Conservation (phyloP, 2,113 vertebrate genomes). For the Nycticorax nycticorax region DNA sequence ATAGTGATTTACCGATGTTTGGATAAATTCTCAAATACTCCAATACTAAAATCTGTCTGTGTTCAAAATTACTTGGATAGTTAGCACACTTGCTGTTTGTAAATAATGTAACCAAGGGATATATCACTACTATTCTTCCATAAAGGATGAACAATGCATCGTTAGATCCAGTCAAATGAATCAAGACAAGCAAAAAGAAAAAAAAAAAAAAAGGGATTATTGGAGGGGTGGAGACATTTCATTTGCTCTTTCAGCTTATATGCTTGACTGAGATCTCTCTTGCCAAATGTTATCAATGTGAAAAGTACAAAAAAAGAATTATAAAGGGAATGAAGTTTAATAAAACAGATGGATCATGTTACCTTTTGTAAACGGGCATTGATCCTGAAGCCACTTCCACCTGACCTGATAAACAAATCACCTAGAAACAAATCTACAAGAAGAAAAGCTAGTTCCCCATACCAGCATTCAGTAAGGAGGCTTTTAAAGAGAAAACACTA, state of each 20-base stretch:
- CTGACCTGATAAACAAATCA: slow-evolving; percentile 61
- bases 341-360: neutral
- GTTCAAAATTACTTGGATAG: neutral
- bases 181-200: neutral
- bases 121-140: neutral
- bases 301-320: neutral
- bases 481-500: neutral
- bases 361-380: neutral
- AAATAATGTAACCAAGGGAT: neutral
- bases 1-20: neutral
- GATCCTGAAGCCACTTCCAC: slow-evolving; percentile 10
- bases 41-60: neutral
- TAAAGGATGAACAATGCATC: neutral
- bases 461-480: neutral
- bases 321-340: neutral
- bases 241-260: neutral
- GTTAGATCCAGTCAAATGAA: neutral
- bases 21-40: neutral
- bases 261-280: neutral
- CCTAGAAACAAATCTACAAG: slow-evolving; percentile 50
- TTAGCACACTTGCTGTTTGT: neutral
- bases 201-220: neutral
- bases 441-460: slow-evolving; percentile 37
- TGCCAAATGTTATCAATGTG: neutral
- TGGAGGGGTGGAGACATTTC: neutral